A percentile compares a stretch with the other conserved stretches of the same genome.
Evolutionary conservation across 2,888 invertebrate species (phyloP).

Genomic region (Xestia sexstrigata): DNA sequence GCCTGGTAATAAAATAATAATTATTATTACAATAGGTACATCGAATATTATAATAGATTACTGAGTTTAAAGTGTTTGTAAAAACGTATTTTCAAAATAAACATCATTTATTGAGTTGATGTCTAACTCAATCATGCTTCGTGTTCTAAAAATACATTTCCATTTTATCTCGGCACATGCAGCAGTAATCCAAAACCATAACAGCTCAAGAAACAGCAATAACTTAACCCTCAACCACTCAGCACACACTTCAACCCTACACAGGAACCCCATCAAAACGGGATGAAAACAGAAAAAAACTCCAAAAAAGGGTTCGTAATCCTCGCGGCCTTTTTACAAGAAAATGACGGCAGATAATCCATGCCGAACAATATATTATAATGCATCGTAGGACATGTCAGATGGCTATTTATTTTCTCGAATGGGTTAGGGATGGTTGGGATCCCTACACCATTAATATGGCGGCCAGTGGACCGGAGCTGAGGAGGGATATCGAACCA

Average conservation of each 20-base stretch:
- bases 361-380: constrained; percentile 84
- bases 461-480: constrained; percentile 81
- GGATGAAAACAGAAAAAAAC: constrained; percentile 53
- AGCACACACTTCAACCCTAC: constrained; percentile 42
- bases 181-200: constrained; percentile 21
- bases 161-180: background rate
- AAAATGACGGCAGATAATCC: constrained; percentile 81
- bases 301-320: constrained; percentile 60
- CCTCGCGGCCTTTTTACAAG: constrained; percentile 69
- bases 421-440: constrained; percentile 80
- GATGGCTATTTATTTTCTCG: constrained; percentile 85
- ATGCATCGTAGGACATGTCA: constrained; percentile 87
- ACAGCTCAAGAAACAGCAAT: constrained; percentile 31
- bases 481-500: constrained; percentile 78
- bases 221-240: constrained; percentile 36
- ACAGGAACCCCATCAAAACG: constrained; percentile 61
- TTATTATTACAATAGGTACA: too few species aligned
- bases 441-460: constrained; percentile 85
- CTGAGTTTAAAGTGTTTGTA: too few species aligned
- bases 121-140: background rate
- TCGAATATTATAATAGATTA: too few species aligned
- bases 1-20: too few species aligned
- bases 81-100: too few species aligned
- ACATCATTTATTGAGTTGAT: background rate
- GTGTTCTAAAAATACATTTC: background rate